phyloP scores from a whole-genome alignment of 2,888 invertebrate genomes.

The Catocala nupta region DNA sequence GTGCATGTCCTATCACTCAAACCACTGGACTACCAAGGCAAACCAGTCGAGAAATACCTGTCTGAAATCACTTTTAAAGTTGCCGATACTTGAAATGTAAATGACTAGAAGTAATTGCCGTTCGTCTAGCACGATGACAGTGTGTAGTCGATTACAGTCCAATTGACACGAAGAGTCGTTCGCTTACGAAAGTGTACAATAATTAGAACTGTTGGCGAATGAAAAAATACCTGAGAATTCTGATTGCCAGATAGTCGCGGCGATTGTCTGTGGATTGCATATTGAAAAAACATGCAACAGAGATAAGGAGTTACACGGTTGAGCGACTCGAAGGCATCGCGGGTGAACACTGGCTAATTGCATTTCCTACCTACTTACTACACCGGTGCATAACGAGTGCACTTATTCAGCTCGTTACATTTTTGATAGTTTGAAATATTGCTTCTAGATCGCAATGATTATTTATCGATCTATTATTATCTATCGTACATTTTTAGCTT shows the following conservation, averaged over 20 bases:
- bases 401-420: slow-evolving; percentile 51
- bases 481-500: not conserved
- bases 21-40: too few species aligned
- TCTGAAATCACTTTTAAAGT: not conserved
- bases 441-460: slow-evolving; percentile 27
- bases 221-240: slow-evolving; percentile 85
- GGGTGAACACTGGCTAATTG: slow-evolving; percentile 79
- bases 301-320: slow-evolving; percentile 85
- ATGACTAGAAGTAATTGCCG: slow-evolving; percentile 20
- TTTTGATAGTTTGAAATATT: slow-evolving; percentile 49
- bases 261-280: slow-evolving; percentile 85
- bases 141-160: slow-evolving; percentile 57
- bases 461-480: slow-evolving; percentile 9
- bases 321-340: slow-evolving; percentile 80
- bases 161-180: slow-evolving; percentile 79
- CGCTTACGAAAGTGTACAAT: slow-evolving; percentile 81
- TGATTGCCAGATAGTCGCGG: slow-evolving; percentile 79
- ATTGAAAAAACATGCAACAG: slow-evolving; percentile 87
- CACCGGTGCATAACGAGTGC: slow-evolving; percentile 62
- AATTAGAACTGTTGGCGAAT: slow-evolving; percentile 82
- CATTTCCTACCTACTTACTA: slow-evolving; percentile 84
- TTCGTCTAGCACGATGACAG: slow-evolving; percentile 37
- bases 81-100: slow-evolving; percentile 17
- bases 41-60: too few species aligned
- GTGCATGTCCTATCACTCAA: too few species aligned